Percentiles rank a stretch among this genome's conserved stretches.
These are phyloP conservation scores for Orbicella faveolata DNA, from an alignment of 64 coral and sea anemone genomes.

Conservation along the genomic window DNA sequence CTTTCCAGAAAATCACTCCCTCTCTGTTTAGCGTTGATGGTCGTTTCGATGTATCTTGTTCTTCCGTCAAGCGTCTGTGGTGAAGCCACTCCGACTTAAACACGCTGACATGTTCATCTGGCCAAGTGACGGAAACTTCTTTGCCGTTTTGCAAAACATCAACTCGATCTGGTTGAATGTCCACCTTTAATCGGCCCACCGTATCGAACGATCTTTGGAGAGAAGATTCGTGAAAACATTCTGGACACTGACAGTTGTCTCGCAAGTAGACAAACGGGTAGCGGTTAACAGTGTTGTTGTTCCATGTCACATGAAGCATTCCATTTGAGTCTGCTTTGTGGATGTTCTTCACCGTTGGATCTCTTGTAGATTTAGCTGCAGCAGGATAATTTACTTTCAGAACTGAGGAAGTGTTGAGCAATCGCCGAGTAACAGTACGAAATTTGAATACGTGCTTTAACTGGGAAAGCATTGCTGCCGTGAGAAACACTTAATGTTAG, in stretches of 20 bases:
- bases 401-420: not conserved
- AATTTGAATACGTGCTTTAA: not conserved
- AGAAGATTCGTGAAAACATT: slow-evolving; percentile 46
- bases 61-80: slow-evolving; percentile 27
- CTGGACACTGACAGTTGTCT: slow-evolving; percentile 58
- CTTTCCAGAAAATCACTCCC: slow-evolving; percentile 52
- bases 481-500: not conserved
- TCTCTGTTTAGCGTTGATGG: slow-evolving; percentile 1
- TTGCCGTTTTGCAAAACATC: slow-evolving; percentile 47
- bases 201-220: slow-evolving; percentile 38
- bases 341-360: not conserved
- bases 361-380: not conserved
- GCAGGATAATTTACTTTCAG: not conserved
- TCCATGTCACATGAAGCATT: slow-evolving; percentile 60
- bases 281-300: slow-evolving; percentile 45
- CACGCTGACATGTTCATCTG: slow-evolving; percentile 69
- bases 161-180: slow-evolving; percentile 49
- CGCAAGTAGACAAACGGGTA: slow-evolving; percentile 73
- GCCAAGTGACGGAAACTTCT: slow-evolving; percentile 59
- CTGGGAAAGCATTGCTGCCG: not conserved
- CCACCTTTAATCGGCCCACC: slow-evolving; percentile 42
- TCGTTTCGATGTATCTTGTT: slow-evolving; percentile 3
- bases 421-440: not conserved
- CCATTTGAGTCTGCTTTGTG: not conserved
- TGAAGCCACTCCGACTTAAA: slow-evolving; percentile 70